phyloP scores from a whole-genome alignment of 2,797 vertebrate species.

The Brotogeris chrysoptera region DNA sequence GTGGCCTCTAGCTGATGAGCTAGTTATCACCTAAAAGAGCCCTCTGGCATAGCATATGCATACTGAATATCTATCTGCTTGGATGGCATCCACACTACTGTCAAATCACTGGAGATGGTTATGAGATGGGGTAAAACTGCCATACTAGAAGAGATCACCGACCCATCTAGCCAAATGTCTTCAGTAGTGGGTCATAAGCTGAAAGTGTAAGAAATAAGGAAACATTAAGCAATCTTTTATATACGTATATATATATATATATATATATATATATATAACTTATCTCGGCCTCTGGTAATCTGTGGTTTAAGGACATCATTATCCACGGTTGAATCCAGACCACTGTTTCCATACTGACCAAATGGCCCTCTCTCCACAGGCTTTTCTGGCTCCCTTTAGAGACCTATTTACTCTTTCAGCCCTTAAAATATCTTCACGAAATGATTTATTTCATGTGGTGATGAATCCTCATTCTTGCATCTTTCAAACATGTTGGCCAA shows the following conservation, averaged over 20 bases:
- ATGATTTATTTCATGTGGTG: not conserved
- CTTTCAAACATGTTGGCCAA: not conserved
- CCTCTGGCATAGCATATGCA: slow-evolving; percentile 27
- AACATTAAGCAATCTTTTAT: not conserved
- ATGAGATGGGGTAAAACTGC: not conserved
- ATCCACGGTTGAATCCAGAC: not conserved
- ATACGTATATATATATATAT: not conserved
- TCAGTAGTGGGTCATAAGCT: not conserved
- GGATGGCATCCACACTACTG: slow-evolving; percentile 12
- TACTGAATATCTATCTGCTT: slow-evolving; percentile 12
- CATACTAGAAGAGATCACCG: not conserved
- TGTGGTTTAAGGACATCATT: not conserved
- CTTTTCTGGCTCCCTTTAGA: not conserved
- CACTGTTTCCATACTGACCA: not conserved
- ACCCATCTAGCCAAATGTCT: not conserved
- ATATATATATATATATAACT: not conserved
- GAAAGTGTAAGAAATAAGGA: not conserved
- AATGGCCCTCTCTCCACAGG: not conserved
- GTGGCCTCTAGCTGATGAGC: slow-evolving; percentile 45
- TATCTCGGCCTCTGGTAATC: not conserved
- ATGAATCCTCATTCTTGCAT: not conserved
- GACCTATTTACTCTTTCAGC: not conserved
- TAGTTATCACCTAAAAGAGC: slow-evolving; percentile 58
- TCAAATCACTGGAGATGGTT: slow-evolving; percentile 25
- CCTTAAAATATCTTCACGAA: not conserved